Percentiles rank a stretch among this genome's conserved stretches.
Evolutionary conservation across 2,113 vertebrate genomes (phyloP).

Genomic region (Microcebus murinus): DNA sequence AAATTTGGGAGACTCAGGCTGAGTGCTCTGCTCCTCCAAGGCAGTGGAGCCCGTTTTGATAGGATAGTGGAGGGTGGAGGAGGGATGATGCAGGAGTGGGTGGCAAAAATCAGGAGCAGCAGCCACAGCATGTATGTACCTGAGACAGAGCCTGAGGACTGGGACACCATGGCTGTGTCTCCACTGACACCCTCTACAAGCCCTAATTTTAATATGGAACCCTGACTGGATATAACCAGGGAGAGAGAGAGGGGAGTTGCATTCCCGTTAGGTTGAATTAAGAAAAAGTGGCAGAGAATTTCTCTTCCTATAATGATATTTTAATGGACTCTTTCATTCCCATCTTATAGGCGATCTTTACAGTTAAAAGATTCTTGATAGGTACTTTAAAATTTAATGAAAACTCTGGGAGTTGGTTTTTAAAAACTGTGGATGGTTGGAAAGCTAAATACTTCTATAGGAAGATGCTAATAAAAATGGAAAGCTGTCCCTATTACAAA

Average conservation of each 20-base stretch:
- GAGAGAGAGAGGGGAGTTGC: not conserved
- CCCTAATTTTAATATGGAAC: not conserved
- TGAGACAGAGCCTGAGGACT: fast-evolving
- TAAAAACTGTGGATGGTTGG: conserved; percentile 34
- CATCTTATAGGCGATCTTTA: conserved; percentile 51
- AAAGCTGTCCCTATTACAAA: not conserved
- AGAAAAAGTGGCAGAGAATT: conserved; percentile 54
- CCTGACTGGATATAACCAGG: not conserved
- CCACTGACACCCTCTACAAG: not conserved
- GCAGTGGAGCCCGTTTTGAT: not conserved
- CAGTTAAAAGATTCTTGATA: conserved; percentile 61
- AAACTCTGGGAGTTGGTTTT: conserved; percentile 63
- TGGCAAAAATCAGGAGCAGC: not conserved
- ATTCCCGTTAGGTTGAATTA: not conserved
- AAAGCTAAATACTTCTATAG: conserved; percentile 47
- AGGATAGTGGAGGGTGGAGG: not conserved
- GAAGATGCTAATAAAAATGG: conserved; percentile 54
- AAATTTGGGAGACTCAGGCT: not conserved
- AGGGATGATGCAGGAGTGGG: fast-evolving
- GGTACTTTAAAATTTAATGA: conserved; percentile 70
- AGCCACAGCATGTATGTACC: not conserved
- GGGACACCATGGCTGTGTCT: fast-evolving
- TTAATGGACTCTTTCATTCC: conserved; percentile 60
- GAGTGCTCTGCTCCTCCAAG: not conserved
- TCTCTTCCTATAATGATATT: conserved; percentile 61